Evolutionary conservation across 2,113 vertebrate species (phyloP), one percentile per base, ranked within the genome.

Genomic region (Stegostoma tigrinum): DNA sequence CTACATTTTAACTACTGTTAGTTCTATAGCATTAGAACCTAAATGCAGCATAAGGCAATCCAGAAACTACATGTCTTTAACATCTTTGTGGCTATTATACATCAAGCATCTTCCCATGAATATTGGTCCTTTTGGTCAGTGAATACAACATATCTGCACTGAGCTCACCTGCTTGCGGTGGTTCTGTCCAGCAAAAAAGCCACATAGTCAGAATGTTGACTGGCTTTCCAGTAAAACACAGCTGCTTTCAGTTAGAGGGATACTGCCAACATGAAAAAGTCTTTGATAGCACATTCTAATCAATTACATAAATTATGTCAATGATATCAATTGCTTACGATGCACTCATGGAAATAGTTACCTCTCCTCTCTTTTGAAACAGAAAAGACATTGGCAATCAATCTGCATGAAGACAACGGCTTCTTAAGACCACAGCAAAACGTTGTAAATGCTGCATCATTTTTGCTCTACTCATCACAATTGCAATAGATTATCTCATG

Each of bases 291-390:
- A 30, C 87, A 90, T 14, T 90, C 87, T 90, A 64, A 90, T 90
- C 87, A 90, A 90, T 90, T 90, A 90, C 87, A 90, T 90, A 90
- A 90, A 90, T 90, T 34, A 90, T 61, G 27, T 34, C 87, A 90
- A 61, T 90, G 87, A 61, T 90, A 45, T 83, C 80, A 83, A 83
- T 83, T 83, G 80, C 80, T 17, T 30, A 90, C 61, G 87, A 90
- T 90, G 52, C 52, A 61, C 87, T 55, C 23, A 90, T 34, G 52
- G 87, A 90, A 61, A 90, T 48, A 52, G 19, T 48, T 52, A 48
- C 10, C 52, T 90, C 23, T 90, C 87, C 52, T 17, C 52, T 55
- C 52, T 61, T 27, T 90, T n/a, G 52, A 55, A 90, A 90, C 48
- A 55, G 24, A 55, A 61, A 83, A 42, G 30, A 61, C 27, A 14